These are phyloP conservation scores for Otolemur garnettii DNA, from an alignment of 2,113 vertebrate species.

Conservation along the genomic window DNA sequence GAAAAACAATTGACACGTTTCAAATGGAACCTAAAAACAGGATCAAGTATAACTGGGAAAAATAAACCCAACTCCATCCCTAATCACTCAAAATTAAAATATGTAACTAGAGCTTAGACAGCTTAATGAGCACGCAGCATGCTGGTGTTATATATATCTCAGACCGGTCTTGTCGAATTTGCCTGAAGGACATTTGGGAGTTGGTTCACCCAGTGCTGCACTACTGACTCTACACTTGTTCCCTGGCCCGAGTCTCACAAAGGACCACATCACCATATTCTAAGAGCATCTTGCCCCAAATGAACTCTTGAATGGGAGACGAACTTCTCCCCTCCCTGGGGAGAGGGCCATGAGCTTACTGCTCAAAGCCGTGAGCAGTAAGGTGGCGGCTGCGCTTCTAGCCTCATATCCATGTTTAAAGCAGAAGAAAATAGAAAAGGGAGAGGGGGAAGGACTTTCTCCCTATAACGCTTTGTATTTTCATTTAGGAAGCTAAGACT, in stretches of 20 bases:
- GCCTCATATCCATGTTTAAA: background rate
- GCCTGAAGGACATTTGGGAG: background rate
- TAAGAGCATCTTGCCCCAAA: background rate
- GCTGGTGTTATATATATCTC: background rate
- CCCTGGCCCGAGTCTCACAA: background rate
- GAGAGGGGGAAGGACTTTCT: background rate
- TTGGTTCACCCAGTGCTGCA: background rate
- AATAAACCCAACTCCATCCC: background rate
- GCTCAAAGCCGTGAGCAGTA: background rate
- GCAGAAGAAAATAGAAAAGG: background rate
- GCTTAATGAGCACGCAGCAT: background rate
- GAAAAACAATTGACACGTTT: background rate
- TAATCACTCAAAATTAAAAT: background rate
- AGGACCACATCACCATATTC: background rate
- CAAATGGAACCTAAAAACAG: conserved; percentile 19
- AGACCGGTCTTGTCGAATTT: background rate
- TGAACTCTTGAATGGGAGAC: background rate
- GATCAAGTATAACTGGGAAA: background rate
- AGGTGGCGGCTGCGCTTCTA: background rate
- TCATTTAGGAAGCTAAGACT: background rate
- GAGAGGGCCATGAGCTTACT: background rate
- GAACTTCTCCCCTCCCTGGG: background rate
- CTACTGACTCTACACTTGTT: background rate
- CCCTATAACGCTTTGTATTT: background rate
- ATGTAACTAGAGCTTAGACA: background rate